Evolutionary conservation across 2,797 vertebrate genomes (phyloP).

Genomic region (Paratrypauchen microcephalus): DNA sequence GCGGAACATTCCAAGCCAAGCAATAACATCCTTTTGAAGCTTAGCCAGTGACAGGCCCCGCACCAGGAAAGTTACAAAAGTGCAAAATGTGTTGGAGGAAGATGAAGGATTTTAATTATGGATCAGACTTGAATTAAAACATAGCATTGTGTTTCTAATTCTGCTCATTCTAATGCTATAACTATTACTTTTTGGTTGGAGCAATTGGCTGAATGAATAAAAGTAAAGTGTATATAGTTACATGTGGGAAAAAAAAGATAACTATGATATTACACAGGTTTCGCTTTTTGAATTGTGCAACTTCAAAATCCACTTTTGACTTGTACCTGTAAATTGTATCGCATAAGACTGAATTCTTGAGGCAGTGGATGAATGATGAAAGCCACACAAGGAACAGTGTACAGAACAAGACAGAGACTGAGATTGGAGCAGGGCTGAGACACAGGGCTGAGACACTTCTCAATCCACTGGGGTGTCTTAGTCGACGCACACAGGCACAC

Average conservation of each 20-base stretch:
- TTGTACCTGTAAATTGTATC: conserved; percentile 9
- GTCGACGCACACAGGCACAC: conserved; percentile 18
- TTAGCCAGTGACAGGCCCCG: too few relatives aligned
- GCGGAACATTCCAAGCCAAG: too few relatives aligned
- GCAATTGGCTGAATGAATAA: neutral
- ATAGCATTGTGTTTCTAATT: neutral
- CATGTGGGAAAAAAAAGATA: too few relatives aligned
- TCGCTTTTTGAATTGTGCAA: neutral
- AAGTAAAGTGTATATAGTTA: neutral
- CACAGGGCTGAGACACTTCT: conserved; percentile 13
- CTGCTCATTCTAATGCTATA: too few relatives aligned
- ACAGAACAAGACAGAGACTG: conserved; percentile 19
- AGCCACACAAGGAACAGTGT: conserved; percentile 9
- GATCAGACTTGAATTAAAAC: neutral
- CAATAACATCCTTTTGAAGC: too few relatives aligned
- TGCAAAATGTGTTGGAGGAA: neutral
- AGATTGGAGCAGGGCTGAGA: conserved; percentile 10
- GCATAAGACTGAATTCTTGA: conserved; percentile 22
- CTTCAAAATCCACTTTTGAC: neutral
- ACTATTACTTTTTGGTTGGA: neutral
- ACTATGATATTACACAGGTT: neutral
- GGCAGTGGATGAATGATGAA: conserved; percentile 28
- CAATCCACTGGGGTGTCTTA: conserved; percentile 34
- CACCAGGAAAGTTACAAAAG: too few relatives aligned
- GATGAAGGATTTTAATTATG: neutral